A percentile compares a stretch with the other conserved stretches of the same genome.
These are phyloP conservation scores for Drosophila ezoana DNA, from an alignment of 2,888 invertebrate species.

Conservation along the genomic window DNA sequence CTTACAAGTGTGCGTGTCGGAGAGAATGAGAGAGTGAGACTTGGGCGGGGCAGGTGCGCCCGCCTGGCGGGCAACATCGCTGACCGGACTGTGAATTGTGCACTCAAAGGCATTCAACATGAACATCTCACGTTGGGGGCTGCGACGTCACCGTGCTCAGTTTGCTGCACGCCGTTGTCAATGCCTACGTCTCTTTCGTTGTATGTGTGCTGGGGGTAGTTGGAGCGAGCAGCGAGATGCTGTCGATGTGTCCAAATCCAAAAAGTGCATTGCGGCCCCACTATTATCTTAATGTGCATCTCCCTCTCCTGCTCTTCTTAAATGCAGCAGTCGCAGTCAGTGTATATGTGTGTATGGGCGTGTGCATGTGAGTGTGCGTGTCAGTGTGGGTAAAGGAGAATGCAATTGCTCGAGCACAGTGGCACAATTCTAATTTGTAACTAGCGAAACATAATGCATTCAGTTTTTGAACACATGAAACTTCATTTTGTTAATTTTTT, in stretches of 20 bases:
- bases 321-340: constrained; percentile 1
- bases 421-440: not conserved
- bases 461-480: not conserved
- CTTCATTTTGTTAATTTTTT: not conserved
- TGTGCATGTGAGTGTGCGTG: not conserved
- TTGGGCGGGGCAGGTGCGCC: constrained; percentile 59
- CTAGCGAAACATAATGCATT: not conserved
- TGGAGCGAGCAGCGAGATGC: constrained; percentile 42
- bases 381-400: constrained; percentile 6
- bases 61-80: constrained; percentile 17
- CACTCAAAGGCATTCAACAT: constrained; percentile 44
- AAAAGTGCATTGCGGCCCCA: constrained; percentile 45
- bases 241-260: constrained; percentile 10
- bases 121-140: constrained; percentile 35
- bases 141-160: constrained; percentile 53
- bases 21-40: constrained; percentile 13
- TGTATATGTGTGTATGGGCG: constrained; percentile 7
- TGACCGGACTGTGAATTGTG: constrained; percentile 22
- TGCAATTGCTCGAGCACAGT: constrained; percentile 22
- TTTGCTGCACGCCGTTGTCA: constrained; percentile 67
- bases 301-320: constrained; percentile 15
- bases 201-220: constrained; percentile 65
- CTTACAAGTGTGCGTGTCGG: constrained; percentile 36
- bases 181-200: constrained; percentile 67
- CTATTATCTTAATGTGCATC: constrained; percentile 12